A percentile compares a stretch with the other conserved stretches of the same genome.
These are phyloP conservation scores for Cataglyphis hispanica DNA, from an alignment of 1,140 invertebrate genomes.

Conservation along the genomic window DNA sequence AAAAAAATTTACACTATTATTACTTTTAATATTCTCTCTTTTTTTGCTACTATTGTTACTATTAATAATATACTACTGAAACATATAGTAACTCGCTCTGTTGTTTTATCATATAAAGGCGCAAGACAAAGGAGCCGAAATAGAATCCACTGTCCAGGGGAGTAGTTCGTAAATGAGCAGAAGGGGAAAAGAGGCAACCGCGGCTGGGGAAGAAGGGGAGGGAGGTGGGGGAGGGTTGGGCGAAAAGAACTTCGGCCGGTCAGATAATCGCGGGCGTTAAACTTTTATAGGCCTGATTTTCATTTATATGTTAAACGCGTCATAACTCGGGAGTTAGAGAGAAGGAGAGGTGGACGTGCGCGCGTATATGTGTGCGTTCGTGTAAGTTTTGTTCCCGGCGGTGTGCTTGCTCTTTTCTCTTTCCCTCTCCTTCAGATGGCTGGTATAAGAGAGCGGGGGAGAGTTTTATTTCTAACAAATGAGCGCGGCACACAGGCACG, in stretches of 20 bases:
- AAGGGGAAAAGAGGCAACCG: constrained; percentile 18
- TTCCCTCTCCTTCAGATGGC: constrained; percentile 16
- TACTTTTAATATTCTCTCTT: neutral
- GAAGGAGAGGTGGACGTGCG: neutral
- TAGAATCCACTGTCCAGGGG: constrained; percentile 77
- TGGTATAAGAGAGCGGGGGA: constrained; percentile 37
- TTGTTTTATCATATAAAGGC: constrained; percentile 34
- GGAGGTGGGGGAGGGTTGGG: neutral
- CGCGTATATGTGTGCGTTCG: constrained; percentile 21
- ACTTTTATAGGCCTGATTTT: constrained; percentile 83
- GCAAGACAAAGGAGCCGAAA: constrained; percentile 73
- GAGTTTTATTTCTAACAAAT: constrained; percentile 76
- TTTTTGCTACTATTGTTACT: neutral
- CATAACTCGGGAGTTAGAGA: constrained; percentile 68
- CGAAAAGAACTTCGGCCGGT: constrained; percentile 55
- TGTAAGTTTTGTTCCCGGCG: constrained; percentile 60
- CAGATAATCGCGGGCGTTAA: constrained; percentile 79
- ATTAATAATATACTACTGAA: neutral
- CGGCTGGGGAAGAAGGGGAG: neutral
- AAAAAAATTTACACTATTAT: too few species aligned
- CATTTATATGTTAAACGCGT: constrained; percentile 84
- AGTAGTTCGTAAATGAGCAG: constrained; percentile 70
- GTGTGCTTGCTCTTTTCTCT: constrained; percentile 30
- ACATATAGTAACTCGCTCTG: constrained; percentile 5
- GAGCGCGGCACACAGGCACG: constrained; percentile 57